These are phyloP conservation scores for Leuctra nigra DNA, from an alignment of 2,888 invertebrate genomes.

Conservation along the genomic window DNA sequence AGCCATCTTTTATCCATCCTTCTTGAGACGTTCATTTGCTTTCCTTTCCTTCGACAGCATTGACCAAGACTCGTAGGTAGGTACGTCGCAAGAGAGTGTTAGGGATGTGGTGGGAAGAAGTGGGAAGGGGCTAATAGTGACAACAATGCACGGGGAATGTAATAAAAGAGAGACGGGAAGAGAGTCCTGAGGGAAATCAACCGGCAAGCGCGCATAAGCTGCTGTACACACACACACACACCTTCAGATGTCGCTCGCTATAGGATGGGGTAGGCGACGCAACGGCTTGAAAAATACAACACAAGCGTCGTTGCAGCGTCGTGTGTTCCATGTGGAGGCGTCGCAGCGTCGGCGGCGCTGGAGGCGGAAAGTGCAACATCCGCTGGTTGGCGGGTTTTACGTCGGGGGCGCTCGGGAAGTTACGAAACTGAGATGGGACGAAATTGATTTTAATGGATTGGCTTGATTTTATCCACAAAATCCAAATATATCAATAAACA, in stretches of 20 bases:
- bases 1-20: neutral
- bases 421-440: no score
- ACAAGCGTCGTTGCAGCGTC: neutral
- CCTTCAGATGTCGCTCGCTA: conserved; percentile 3
- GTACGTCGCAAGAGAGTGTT: no score
- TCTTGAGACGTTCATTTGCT: neutral
- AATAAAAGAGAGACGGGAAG: conserved; percentile 6
- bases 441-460: no score
- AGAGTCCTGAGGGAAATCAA: conserved; percentile 23
- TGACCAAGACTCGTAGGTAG: neutral
- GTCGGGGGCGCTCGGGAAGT: no score
- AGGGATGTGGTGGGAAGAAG: neutral
- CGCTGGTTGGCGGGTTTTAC: no score
- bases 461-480: no score
- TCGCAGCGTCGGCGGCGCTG: no score
- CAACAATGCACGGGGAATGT: conserved; percentile 8
- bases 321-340: neutral
- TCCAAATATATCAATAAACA: no score
- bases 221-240: no score
- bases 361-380: no score
- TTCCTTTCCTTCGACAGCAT: neutral
- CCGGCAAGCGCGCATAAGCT: conserved; percentile 17
- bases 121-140: conserved; percentile 2
- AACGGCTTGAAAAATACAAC: neutral
- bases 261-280: no score